A percentile compares a stretch with the other conserved stretches of the same genome.
Evolutionary conservation across 2,113 vertebrate species (phyloP).

Genomic region (Rhinolophus ferrumequinum): DNA sequence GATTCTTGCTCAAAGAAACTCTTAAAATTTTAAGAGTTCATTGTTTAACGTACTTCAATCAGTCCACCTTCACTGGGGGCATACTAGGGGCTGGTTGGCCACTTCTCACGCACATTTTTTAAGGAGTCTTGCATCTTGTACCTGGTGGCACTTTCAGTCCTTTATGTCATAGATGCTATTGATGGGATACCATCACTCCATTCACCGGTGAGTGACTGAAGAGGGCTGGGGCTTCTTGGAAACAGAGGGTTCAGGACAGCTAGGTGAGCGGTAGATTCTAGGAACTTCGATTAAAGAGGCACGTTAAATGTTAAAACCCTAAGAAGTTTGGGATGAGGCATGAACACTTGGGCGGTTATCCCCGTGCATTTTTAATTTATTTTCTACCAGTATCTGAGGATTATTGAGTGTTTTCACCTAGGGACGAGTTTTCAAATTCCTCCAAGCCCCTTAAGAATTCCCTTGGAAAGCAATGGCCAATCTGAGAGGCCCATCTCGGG

Average conservation of each 20-base stretch:
- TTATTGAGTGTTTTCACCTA: neutral
- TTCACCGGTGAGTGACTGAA: neutral
- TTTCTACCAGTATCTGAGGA: neutral
- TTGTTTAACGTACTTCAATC: neutral
- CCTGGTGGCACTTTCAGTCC: neutral
- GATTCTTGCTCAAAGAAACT: neutral
- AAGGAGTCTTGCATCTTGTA: neutral
- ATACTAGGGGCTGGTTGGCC: neutral
- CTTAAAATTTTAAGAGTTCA: neutral
- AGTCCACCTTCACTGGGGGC: neutral
- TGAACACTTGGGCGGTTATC: neutral
- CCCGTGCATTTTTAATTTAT: neutral
- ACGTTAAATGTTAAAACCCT: neutral
- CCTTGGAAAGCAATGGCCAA: neutral
- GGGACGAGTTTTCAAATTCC: neutral
- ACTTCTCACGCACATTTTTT: accelerated
- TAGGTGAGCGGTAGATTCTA: neutral
- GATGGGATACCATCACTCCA: no score
- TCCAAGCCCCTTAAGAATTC: neutral
- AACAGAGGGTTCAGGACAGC: neutral
- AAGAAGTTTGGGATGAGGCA: neutral
- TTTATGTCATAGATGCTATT: neutral
- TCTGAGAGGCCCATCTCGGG: neutral
- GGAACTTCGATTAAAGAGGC: neutral
- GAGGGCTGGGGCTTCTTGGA: neutral